Conservation (phyloP, 1,140 invertebrate genomes). For the Neodiprion lecontei region DNA sequence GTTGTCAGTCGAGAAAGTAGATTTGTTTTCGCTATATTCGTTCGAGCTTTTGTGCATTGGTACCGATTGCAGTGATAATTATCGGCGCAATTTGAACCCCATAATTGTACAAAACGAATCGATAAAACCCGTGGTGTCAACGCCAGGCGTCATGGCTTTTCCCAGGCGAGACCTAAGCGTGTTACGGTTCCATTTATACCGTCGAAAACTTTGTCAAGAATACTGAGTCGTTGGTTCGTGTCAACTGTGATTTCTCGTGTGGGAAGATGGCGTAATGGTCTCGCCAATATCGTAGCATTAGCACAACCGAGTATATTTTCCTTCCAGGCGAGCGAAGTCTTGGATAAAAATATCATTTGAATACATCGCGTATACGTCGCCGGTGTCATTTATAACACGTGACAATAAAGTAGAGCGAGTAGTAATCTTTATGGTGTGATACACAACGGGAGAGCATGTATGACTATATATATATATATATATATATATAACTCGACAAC, state of each 20-base stretch:
- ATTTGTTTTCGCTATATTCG: no score
- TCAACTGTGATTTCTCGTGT: conserved; percentile 36
- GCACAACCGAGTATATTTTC: conserved; percentile 37
- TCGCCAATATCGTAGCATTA: conserved; percentile 53
- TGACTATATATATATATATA: neutral
- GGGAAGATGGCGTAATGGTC: conserved; percentile 50
- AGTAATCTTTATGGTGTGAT: conserved; percentile 59
- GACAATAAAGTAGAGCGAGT: conserved; percentile 58
- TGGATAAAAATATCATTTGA: conserved; percentile 62
- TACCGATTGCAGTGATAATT: no score
- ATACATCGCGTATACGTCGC: conserved; percentile 50
- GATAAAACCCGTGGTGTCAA: no score
- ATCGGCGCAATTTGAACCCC: no score
- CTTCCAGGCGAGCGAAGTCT: conserved; percentile 53
- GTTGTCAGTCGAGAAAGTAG: no score
- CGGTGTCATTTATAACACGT: conserved; percentile 60
- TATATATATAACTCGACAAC: neutral
- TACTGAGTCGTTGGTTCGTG: neutral
- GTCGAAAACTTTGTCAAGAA: neutral
- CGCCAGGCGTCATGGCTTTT: no score
- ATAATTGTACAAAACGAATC: no score
- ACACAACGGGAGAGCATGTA: conserved; percentile 32
- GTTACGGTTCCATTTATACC: no score
- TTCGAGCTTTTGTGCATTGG: no score
- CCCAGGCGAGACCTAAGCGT: no score